phyloP scores from a whole-genome alignment of 2,888 invertebrate species.

The Resseliella maxima region DNA sequence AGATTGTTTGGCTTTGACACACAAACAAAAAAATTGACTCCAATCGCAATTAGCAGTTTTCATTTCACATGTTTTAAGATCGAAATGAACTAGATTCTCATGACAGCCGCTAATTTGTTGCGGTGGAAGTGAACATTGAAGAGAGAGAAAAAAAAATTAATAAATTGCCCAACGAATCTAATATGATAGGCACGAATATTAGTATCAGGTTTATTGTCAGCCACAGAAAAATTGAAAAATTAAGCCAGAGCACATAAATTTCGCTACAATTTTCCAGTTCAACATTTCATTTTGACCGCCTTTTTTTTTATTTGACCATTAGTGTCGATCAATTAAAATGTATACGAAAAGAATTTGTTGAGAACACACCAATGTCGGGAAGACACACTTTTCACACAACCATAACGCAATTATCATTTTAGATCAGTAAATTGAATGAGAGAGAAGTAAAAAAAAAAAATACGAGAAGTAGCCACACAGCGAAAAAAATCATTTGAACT shows the following conservation, averaged over 20 bases:
- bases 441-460: neutral
- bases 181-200: slow-evolving; percentile 22
- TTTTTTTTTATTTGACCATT: neutral
- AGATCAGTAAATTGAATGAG: neutral
- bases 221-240: neutral
- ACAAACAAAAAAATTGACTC: neutral
- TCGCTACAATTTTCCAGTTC: neutral
- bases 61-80: neutral
- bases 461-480: neutral
- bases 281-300: neutral
- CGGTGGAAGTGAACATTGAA: too few relatives aligned
- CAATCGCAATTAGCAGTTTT: neutral
- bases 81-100: neutral
- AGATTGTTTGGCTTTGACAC: slow-evolving; percentile 14
- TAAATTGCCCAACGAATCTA: neutral
- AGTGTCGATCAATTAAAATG: slow-evolving; percentile 26
- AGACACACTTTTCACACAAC: neutral
- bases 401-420: slow-evolving; percentile 44
- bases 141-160: neutral
- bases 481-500: slow-evolving; percentile 4
- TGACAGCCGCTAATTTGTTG: neutral
- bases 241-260: neutral
- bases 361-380: neutral
- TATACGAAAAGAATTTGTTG: neutral
- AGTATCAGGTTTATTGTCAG: neutral